phyloP scores from a whole-genome alignment of 1,140 invertebrate genomes.

The Stegodyphus dumicola region DNA sequence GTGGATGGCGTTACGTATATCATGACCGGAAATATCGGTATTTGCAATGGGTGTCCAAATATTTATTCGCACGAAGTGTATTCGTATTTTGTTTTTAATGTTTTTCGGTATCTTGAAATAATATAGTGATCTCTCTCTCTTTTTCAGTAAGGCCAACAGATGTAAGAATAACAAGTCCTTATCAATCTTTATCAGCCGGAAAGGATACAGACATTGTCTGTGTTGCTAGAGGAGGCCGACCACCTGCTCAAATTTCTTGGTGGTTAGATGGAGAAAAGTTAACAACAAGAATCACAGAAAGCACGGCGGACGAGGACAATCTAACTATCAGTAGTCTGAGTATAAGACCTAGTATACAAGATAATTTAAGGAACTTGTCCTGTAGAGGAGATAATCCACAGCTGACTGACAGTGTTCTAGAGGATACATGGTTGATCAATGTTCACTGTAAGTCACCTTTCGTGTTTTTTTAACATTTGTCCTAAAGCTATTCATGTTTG shows the following conservation, averaged over 20 bases:
- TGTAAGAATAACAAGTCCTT: constrained; percentile 81
- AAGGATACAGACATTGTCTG: constrained; percentile 62
- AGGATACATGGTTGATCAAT: constrained; percentile 86
- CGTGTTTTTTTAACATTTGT: no score
- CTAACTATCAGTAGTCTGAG: constrained; percentile 64
- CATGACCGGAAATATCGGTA: no score
- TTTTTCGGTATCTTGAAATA: no score
- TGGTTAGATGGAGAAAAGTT: constrained; percentile 87
- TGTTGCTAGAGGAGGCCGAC: constrained; percentile 76
- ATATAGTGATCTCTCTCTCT: background rate
- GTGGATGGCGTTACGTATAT: no score
- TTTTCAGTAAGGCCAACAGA: constrained; percentile 83
- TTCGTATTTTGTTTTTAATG: no score
- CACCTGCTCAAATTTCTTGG: constrained; percentile 88
- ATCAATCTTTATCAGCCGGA: constrained; percentile 68
- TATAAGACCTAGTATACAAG: constrained; percentile 76
- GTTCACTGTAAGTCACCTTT: constrained; percentile 80
- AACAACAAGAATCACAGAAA: constrained; percentile 69
- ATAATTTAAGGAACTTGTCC: constrained; percentile 83
- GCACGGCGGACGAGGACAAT: constrained; percentile 61
- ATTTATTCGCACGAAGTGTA: no score
- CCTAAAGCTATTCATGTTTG: no score
- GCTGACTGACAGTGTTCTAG: constrained; percentile 73
- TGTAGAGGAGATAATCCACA: constrained; percentile 85
- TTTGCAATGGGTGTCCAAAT: no score